These are phyloP conservation scores for Pomacea maculata DNA, from an alignment of 1,140 invertebrate species.

Conservation along the genomic window DNA sequence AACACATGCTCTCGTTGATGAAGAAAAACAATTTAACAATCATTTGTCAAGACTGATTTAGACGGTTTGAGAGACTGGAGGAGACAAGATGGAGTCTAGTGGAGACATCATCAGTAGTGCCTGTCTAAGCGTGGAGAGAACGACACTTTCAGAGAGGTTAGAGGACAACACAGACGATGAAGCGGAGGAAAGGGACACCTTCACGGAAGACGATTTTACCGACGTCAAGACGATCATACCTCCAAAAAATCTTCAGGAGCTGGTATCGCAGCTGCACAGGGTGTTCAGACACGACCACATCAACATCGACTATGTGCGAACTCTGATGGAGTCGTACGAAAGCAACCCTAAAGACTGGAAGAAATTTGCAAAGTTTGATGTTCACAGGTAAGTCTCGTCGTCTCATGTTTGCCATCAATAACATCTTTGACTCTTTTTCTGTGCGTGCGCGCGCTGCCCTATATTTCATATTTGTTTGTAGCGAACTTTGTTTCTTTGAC, in stretches of 20 bases:
- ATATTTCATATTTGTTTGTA: too few relatives aligned
- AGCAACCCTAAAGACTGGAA: slow-evolving; percentile 91
- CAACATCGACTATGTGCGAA: slow-evolving; percentile 87
- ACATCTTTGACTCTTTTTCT: too few relatives aligned
- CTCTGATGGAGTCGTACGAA: slow-evolving; percentile 85
- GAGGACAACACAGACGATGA: neutral
- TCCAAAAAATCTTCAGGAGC: slow-evolving; percentile 71
- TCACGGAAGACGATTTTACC: neutral
- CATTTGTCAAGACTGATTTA: too few relatives aligned
- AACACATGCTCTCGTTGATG: too few relatives aligned
- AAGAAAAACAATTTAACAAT: too few relatives aligned
- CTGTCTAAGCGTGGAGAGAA: neutral
- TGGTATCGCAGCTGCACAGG: slow-evolving; percentile 77
- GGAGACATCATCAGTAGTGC: neutral
- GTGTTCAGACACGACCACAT: slow-evolving; percentile 83
- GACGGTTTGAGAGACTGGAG: neutral
- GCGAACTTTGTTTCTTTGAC: too few relatives aligned
- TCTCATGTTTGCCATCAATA: too few relatives aligned
- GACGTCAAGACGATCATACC: slow-evolving; percentile 25
- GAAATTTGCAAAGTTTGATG: slow-evolving; percentile 94
- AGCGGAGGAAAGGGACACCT: neutral
- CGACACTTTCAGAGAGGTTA: neutral
- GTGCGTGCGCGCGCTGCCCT: too few relatives aligned
- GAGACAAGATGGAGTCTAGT: slow-evolving; percentile 8
- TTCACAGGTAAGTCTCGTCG: slow-evolving; percentile 75